phyloP scores from a whole-genome alignment of 2,113 vertebrate species.

The Oncorhynchus nerka region DNA sequence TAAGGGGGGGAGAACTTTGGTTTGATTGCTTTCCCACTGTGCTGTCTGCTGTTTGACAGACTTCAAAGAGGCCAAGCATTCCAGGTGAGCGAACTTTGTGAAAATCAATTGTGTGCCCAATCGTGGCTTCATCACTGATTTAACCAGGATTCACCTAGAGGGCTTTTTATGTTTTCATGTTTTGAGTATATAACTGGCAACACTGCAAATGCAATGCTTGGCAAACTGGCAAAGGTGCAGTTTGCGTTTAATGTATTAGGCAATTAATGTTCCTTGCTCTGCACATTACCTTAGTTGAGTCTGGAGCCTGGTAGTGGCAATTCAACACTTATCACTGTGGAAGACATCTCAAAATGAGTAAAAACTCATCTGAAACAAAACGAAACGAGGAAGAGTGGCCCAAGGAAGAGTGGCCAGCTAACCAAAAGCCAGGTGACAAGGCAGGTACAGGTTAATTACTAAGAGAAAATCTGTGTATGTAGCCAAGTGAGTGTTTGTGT shows the following conservation, averaged over 20 bases:
- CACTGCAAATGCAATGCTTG: neutral
- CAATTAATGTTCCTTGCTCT: too few species aligned
- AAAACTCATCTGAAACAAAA: neutral
- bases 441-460: too few species aligned
- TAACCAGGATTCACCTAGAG: slow-evolving; percentile 33
- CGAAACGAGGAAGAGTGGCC: too few species aligned
- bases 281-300: too few species aligned
- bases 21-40: slow-evolving; percentile 63
- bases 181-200: neutral
- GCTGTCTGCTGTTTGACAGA: slow-evolving; percentile 37
- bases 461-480: neutral
- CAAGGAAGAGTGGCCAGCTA: too few species aligned
- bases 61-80: slow-evolving; percentile 51
- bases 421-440: too few species aligned
- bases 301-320: neutral
- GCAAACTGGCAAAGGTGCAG: neutral
- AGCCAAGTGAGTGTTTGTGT: neutral
- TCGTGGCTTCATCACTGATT: slow-evolving; percentile 32
- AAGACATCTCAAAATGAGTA: neutral
- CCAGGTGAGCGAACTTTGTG: slow-evolving; percentile 33
- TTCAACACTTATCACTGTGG: neutral
- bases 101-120: slow-evolving; percentile 37
- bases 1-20: slow-evolving; percentile 55
- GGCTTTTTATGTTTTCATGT: neutral
- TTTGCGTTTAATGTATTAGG: neutral